Base-by-base conservation (phyloP, 2,113 vertebrate species). In the Rhinoderma darwinii region DNA sequence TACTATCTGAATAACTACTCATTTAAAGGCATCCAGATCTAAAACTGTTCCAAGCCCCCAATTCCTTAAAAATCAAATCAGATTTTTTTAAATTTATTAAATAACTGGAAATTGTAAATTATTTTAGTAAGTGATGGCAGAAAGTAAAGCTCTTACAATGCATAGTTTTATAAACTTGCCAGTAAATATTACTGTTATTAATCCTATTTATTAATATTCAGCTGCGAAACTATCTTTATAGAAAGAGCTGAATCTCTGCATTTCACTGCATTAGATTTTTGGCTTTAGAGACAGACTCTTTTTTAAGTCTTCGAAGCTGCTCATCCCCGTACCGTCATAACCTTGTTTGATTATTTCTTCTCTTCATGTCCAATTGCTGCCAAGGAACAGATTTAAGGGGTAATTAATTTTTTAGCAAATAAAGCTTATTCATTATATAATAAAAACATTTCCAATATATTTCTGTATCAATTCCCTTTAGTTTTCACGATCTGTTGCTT, bases 121-220 rank as follows among this genome's bases (percentile, higher is more conserved):
- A 32, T 79, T 79, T 22, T 79, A 35, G 32, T 54, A 41, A 75
- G 30, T 76, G 32, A 59, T 7, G 6, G 25, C 14, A 50, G 50
- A 79, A 14, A 35, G 44, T 6, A 3, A 79, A 39, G 51, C 8
- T n/a, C 25, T 41, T 54, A 56, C 32, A 56, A 37, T 59, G 20
- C 32, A 61, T 59, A 35, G 35, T 50, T 41, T 61, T 2, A 35
- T 41, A 54, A 35, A 25, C 39, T 41, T 51, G 14, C 30, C 12
- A 37, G 35, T 41, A 54, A 22, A 37, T 5, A 61, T 80, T 80
- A 80, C 51, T 59, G 51, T 35, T 80, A 41, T 80, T 80, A 80
- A 39, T 61, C 30, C 75, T 37, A 54, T 54, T 51, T 78, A 78
- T 81, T 63, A 41, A 25, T 61, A 39, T 82, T 61, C 59, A 82